These are phyloP conservation scores for Anagyrus pseudococci DNA, from an alignment of 2,888 invertebrate species.

Conservation along the genomic window DNA sequence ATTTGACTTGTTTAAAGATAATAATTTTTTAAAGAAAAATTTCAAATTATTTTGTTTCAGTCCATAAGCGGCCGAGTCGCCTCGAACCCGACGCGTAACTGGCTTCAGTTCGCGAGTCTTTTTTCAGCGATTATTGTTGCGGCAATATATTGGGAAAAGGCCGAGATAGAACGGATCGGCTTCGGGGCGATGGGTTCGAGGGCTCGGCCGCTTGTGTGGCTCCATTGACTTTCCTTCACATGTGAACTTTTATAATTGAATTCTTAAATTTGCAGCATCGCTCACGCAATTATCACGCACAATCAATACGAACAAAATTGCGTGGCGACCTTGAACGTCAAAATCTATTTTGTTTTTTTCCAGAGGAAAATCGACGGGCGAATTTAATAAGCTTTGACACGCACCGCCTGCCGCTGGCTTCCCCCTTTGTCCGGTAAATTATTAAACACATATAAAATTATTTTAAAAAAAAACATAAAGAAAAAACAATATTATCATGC, in stretches of 20 bases:
- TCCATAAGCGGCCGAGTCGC: slow-evolving; percentile 28
- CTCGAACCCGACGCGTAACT: slow-evolving; percentile 32
- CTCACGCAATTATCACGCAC: slow-evolving; percentile 33
- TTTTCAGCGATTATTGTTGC: slow-evolving; percentile 36
- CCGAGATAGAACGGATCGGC: slow-evolving; percentile 35
- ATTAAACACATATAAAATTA: too few species aligned
- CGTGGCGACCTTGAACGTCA: slow-evolving; percentile 41
- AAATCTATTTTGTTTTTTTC: slow-evolving; percentile 39
- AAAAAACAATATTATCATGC: slow-evolving; percentile 16
- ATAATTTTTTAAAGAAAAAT: slow-evolving; percentile 10
- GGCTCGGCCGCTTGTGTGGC: slow-evolving; percentile 27
- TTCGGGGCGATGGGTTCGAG: slow-evolving; percentile 32
- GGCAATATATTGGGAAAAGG: slow-evolving; percentile 39
- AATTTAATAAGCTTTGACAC: slow-evolving; percentile 38
- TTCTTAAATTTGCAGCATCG: slow-evolving; percentile 41
- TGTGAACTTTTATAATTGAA: slow-evolving; percentile 33
- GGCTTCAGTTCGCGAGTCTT: slow-evolving; percentile 37
- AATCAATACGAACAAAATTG: slow-evolving; percentile 11
- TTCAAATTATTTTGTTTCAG: slow-evolving; percentile 12
- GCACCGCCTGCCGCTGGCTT: slow-evolving; percentile 40
- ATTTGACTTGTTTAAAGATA: slow-evolving; percentile 18
- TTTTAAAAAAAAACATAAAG: slow-evolving; percentile 17
- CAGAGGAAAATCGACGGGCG: slow-evolving; percentile 40
- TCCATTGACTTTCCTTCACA: too few species aligned
- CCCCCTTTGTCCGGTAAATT: slow-evolving; percentile 32